Conservation (phyloP, 1,140 invertebrate species). For the Chelonus insularis region DNA sequence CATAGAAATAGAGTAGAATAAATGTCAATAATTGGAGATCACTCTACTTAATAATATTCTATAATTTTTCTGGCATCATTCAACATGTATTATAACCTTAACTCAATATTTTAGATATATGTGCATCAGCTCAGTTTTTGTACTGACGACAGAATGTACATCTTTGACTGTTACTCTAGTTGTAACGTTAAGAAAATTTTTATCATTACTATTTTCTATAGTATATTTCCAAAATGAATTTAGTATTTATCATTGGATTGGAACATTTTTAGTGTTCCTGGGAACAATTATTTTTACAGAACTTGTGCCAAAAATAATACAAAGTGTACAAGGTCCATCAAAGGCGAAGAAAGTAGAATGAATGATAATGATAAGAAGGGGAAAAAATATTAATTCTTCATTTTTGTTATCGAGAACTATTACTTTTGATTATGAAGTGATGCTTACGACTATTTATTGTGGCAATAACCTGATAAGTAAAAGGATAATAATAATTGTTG, state of each 20-base stretch:
- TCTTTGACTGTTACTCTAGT: slow-evolving; percentile 95
- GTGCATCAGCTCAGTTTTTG: slow-evolving; percentile 94
- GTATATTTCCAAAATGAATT: slow-evolving; percentile 95
- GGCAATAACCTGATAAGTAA: neutral
- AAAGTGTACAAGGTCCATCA: slow-evolving; percentile 23
- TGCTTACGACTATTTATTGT: neutral
- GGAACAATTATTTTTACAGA: slow-evolving; percentile 94
- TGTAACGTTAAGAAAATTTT: slow-evolving; percentile 93
- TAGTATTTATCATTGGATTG: slow-evolving; percentile 89
- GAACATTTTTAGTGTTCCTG: slow-evolving; percentile 86
- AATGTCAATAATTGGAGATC: no score
- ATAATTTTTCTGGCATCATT: no score
- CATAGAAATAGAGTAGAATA: no score
- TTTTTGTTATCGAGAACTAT: neutral
- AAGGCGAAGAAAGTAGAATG: slow-evolving; percentile 41
- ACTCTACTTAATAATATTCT: no score
- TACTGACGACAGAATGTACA: slow-evolving; percentile 89
- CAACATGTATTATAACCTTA: slow-evolving; percentile 38
- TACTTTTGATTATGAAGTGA: neutral
- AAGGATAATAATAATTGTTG: no score
- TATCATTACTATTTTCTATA: slow-evolving; percentile 93
- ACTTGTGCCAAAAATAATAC: slow-evolving; percentile 55
- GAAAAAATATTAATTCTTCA: neutral
- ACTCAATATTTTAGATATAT: slow-evolving; percentile 65
- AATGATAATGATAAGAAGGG: neutral